Percentiles rank a stretch among this genome's conserved stretches.
Evolutionary conservation across 1,140 invertebrate species (phyloP).

Genomic region (Lordiphosa collinella): DNA sequence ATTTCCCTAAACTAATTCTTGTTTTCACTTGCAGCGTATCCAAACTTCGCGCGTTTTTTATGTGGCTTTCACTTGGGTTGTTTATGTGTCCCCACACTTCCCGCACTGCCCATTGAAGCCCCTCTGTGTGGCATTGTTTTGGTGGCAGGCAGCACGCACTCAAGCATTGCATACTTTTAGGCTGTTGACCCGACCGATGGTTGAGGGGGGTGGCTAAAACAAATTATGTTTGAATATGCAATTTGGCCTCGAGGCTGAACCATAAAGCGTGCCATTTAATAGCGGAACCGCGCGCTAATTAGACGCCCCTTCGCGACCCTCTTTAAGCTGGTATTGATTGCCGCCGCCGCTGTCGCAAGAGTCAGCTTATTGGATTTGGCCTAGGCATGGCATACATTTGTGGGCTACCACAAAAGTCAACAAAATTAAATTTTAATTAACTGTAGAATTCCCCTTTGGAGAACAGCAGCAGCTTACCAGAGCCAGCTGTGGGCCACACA

Average conservation of each 20-base stretch:
- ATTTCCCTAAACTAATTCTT: too few relatives aligned
- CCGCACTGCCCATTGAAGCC: conserved; percentile 22
- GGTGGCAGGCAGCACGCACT: conserved; percentile 38
- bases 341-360: conserved; percentile 14
- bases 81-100: conserved; percentile 1
- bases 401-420: conserved; percentile 37
- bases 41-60: background rate
- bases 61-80: conserved; percentile 1
- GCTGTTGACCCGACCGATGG: conserved; percentile 54
- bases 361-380: conserved; percentile 54
- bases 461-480: conserved; percentile 33
- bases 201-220: background rate
- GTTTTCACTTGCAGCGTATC: background rate
- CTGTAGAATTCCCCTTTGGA: conserved; percentile 8
- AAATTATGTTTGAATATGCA: conserved; percentile 52
- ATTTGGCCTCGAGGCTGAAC: conserved; percentile 18
- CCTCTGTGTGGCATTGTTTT: conserved; percentile 14
- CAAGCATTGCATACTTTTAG: conserved; percentile 60
- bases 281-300: conserved; percentile 31
- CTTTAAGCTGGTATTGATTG: conserved; percentile 53
- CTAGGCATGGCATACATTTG: conserved; percentile 34
- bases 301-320: background rate
- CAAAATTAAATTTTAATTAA: conserved; percentile 59
- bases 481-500: conserved; percentile 46
- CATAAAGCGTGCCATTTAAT: conserved; percentile 29